These are phyloP conservation scores for Rhinella marina DNA, from an alignment of 2,797 vertebrate genomes.

Conservation along the genomic window DNA sequence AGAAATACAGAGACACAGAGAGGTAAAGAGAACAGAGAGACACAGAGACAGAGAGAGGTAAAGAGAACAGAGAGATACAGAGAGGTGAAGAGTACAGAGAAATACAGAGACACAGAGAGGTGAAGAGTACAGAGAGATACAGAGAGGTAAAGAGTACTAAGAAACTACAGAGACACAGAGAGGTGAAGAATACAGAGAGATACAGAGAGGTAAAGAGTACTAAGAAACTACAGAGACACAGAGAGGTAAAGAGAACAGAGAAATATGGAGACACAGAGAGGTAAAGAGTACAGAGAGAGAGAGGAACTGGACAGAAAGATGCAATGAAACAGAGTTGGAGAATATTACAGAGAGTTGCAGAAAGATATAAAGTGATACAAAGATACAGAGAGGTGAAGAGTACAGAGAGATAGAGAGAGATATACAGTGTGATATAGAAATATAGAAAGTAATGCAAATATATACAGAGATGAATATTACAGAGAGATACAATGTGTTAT, in stretches of 20 bases:
- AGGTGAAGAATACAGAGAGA: neutral
- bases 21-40: neutral
- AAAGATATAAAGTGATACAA: neutral
- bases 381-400: no score
- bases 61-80: neutral
- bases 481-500: neutral
- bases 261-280: neutral
- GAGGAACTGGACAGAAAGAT: neutral
- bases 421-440: no score
- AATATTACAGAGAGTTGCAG: neutral
- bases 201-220: no score
- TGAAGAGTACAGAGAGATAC: no score
- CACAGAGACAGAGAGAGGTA: neutral
- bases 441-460: no score
- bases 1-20: no score
- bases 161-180: no score
- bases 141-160: no score
- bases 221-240: no score
- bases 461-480: neutral
- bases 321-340: neutral
- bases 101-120: no score
- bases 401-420: no score
- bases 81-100: no score
- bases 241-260: neutral
- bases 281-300: neutral